These are phyloP conservation scores for Meriones psammophilus DNA, from an alignment of 2,797 vertebrate species.

Conservation along the genomic window DNA sequence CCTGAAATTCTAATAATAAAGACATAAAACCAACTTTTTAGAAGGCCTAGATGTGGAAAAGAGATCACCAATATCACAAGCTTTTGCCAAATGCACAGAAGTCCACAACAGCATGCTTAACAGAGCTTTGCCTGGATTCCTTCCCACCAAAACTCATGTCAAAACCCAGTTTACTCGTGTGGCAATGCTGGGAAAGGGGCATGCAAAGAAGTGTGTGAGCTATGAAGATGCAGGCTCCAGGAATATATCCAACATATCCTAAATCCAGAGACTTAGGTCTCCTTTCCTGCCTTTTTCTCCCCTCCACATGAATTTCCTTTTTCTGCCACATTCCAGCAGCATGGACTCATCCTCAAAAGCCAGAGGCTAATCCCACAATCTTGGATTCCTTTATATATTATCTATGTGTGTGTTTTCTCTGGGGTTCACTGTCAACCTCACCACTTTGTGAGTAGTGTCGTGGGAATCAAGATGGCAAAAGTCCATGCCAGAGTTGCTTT, in stretches of 20 bases:
- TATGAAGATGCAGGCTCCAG: background rate
- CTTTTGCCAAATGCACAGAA: background rate
- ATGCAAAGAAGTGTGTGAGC: background rate
- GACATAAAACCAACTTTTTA: background rate
- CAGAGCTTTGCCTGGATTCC: background rate
- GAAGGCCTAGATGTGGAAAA: background rate
- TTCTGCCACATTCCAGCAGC: background rate
- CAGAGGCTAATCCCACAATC: background rate
- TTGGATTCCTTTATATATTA: background rate
- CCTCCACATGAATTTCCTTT: background rate
- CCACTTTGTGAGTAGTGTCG: background rate
- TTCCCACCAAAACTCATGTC: background rate
- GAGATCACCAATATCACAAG: background rate
- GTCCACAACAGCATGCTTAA: background rate
- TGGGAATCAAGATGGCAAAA: background rate
- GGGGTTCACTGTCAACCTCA: background rate
- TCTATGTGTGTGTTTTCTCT: background rate
- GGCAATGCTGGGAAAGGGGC: too few relatives aligned
- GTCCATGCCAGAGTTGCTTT: background rate
- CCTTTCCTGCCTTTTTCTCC: background rate
- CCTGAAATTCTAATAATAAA: background rate
- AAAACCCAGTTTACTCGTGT: too few relatives aligned
- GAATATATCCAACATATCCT: background rate
- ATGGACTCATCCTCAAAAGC: background rate
- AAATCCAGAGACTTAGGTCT: background rate